Base-by-base conservation (phyloP, 2,797 vertebrate genomes). In the Sebastes matsubarae region DNA sequence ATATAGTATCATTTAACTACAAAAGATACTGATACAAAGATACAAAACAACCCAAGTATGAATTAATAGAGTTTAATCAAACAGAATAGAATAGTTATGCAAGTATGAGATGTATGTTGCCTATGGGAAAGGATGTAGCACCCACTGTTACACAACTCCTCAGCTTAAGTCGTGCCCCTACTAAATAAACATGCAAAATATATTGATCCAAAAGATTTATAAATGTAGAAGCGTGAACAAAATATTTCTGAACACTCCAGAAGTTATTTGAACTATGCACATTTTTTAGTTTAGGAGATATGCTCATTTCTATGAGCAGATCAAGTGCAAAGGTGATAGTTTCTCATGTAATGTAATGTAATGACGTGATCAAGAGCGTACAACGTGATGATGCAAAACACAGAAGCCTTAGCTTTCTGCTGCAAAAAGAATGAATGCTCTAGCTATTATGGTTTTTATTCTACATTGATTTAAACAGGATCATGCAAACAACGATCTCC, bases 21-120 rank as follows among this genome's bases (percentile, higher is more conserved):
- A 34, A 3, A 58, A 54, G n/a, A 52, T 12, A 36, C 8, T 20
- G 4, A 27, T 67, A 6, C 36, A 59, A 27, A 50, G 4, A 27
- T 67, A 14, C 13, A 50, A 22, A 50, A 50, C 6, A 42, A 14
- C 16, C 6, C 10, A 29, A 3, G 6, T 29, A 29, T 12, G 29
- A 10, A 2, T 16, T 4, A 16, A 30, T 2, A 6, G 3, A 14
- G 8, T 22, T n/a, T 1, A 46, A 30, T 1, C 0, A 7, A 18
- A 66, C 5, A 30, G 1, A 59, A 32, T 1, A 16, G 7, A 29
- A 20, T 3, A 32, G 18, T 66, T 72, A 38, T 58, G 12, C 16
- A 52, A 65, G 18, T 50, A 7, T 57, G n/a, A 24, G 2, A 54
- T 18, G 42, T 50, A n/a, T 20, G 11, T 22, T 46, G 12, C 2